These are phyloP conservation scores for Rhabdomys pumilio DNA, from an alignment of 2,797 vertebrate species.

Conservation along the genomic window DNA sequence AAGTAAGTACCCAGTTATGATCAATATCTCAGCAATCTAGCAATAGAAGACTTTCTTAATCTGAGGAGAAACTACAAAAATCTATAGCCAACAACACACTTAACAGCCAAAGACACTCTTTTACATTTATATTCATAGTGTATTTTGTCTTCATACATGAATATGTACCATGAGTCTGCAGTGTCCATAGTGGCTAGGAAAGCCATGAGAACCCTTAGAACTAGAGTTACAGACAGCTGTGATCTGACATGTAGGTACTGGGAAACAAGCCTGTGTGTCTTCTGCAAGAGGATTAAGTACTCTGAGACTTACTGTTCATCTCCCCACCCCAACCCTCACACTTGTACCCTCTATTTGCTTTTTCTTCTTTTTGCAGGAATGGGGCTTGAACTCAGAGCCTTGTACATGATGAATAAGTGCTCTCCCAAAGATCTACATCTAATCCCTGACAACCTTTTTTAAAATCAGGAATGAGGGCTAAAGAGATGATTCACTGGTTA, in stretches of 20 bases:
- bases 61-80: not conserved
- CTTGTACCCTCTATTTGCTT: not conserved
- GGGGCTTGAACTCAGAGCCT: not conserved
- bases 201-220: not conserved
- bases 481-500: not conserved
- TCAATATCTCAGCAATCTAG: constrained; percentile 18
- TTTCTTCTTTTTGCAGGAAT: not conserved
- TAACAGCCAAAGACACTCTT: not conserved
- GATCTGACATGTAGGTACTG: too few relatives aligned
- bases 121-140: not conserved
- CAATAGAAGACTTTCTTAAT: constrained; percentile 5
- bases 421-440: not conserved
- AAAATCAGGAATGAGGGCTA: not conserved
- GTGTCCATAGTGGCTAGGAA: not conserved
- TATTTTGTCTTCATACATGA: not conserved
- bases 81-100: not conserved
- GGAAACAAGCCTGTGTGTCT: not conserved
- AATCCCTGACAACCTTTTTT: not conserved
- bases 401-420: not conserved
- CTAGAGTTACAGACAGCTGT: not conserved
- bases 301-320: not conserved
- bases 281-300: not conserved
- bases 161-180: not conserved
- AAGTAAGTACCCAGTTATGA: not conserved
- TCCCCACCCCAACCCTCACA: not conserved